Evolutionary conservation across 2,797 vertebrate genomes (phyloP).

Genomic region (Aulostomus chinensis): DNA sequence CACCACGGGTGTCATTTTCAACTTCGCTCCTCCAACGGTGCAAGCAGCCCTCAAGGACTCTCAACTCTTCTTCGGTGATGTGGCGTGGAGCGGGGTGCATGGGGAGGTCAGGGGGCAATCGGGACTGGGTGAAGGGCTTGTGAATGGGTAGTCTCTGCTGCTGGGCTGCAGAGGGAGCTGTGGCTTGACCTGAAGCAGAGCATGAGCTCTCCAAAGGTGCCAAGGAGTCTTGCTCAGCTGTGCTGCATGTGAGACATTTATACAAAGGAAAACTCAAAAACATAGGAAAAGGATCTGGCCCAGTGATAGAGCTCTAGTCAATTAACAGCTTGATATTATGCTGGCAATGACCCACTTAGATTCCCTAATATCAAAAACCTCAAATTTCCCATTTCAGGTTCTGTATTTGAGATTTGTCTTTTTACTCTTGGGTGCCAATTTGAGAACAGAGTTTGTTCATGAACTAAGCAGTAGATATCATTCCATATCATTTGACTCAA

Average conservation of each 20-base stretch:
- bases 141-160: constrained; percentile 90
- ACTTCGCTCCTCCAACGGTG: constrained; percentile 99
- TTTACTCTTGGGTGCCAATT: too few relatives aligned
- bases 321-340: background rate
- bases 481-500: too few relatives aligned
- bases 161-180: constrained; percentile 48
- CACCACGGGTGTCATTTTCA: constrained; percentile 96
- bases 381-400: too few relatives aligned
- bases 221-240: constrained; percentile 81
- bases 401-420: too few relatives aligned
- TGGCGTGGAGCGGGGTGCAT: constrained; percentile 98
- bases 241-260: constrained; percentile 69
- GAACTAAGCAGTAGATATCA: too few relatives aligned
- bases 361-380: too few relatives aligned
- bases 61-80: constrained; percentile 94
- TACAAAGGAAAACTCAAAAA: background rate
- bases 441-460: too few relatives aligned
- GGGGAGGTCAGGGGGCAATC: constrained; percentile 91
- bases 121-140: constrained; percentile 97
- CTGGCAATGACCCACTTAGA: too few relatives aligned
- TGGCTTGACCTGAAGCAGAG: constrained; percentile 55
- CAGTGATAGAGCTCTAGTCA: too few relatives aligned
- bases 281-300: too few relatives aligned
- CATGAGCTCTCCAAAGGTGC: constrained; percentile 73
- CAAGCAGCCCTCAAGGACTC: constrained; percentile 93